Conservation (phyloP, 1,140 invertebrate genomes). For the Drosophila trapezifrons region DNA sequence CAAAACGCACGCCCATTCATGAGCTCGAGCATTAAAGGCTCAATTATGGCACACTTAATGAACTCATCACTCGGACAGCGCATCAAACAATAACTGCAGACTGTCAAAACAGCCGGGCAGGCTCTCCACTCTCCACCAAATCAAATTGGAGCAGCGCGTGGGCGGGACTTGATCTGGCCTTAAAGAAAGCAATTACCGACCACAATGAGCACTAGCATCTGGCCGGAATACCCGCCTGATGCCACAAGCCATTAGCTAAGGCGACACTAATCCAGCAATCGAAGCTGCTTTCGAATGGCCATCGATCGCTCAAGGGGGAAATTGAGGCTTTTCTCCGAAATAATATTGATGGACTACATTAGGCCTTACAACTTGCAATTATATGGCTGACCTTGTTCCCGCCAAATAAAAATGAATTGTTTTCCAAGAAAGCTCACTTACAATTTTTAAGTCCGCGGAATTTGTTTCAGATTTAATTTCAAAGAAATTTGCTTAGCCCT, state of each 20-base stretch:
- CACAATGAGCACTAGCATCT: constrained; percentile 43
- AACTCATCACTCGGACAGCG: constrained; percentile 80
- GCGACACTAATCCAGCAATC: constrained; percentile 71
- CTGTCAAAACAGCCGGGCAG: constrained; percentile 66
- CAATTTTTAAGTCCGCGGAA: neutral
- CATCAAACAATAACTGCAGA: constrained; percentile 81
- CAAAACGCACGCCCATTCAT: constrained; percentile 78
- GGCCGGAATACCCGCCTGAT: constrained; percentile 17
- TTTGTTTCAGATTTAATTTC: neutral
- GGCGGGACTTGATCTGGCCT: constrained; percentile 36
- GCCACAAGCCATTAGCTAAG: constrained; percentile 73
- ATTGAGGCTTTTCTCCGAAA: constrained; percentile 7
- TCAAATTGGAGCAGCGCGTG: constrained; percentile 72
- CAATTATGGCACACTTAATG: constrained; percentile 80
- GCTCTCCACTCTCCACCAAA: constrained; percentile 39
- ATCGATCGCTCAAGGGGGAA: constrained; percentile 18
- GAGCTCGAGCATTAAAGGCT: constrained; percentile 71
- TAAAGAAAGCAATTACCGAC: constrained; percentile 77
- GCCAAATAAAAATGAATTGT: constrained; percentile 4
- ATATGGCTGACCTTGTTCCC: constrained; percentile 2
- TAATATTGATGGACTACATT: constrained; percentile 19
- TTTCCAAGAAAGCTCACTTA: constrained; percentile 2
- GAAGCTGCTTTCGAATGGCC: constrained; percentile 47
- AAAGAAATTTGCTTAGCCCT: neutral
- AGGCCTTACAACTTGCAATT: constrained; percentile 9